Evolutionary conservation across 2,888 invertebrate genomes (phyloP).

Genomic region (Eustalomyia histrio): DNA sequence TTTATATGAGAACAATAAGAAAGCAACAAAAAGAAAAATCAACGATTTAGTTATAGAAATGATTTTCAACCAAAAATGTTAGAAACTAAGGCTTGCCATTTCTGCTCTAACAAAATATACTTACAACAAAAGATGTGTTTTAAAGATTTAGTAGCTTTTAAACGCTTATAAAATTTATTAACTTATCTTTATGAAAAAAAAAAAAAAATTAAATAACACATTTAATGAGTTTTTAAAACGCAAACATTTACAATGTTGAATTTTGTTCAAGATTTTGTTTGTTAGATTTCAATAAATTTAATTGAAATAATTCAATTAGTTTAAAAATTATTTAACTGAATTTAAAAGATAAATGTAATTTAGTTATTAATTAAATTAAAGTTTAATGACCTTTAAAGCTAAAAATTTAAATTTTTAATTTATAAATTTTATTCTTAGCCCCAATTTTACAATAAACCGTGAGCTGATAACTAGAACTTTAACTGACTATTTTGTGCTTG

Average conservation of each 20-base stretch:
- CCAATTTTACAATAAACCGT: too few relatives aligned
- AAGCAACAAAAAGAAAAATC: background rate
- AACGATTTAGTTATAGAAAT: background rate
- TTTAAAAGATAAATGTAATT: background rate
- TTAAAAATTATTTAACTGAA: background rate
- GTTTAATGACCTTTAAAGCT: slow-evolving; percentile 29
- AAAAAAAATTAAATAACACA: slow-evolving; percentile 1
- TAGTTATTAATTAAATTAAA: background rate
- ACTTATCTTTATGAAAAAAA: slow-evolving; percentile 10
- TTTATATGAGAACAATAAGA: background rate
- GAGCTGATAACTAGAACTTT: too few relatives aligned
- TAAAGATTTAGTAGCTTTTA: slow-evolving; percentile 20
- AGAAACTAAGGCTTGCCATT: slow-evolving; percentile 5
- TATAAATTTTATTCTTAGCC: too few relatives aligned
- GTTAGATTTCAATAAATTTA: background rate
- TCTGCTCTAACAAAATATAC: background rate
- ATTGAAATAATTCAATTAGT: slow-evolving; percentile 51
- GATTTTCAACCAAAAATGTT: background rate
- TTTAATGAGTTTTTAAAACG: slow-evolving; percentile 55
- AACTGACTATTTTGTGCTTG: too few relatives aligned
- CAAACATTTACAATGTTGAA: slow-evolving; percentile 5
- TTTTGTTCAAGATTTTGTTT: slow-evolving; percentile 2
- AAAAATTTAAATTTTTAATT: too few relatives aligned
- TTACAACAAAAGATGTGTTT: background rate
- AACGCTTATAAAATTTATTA: slow-evolving; percentile 29